Conservation (phyloP, 2,113 vertebrate species). For the Amphiprion ocellaris region DNA sequence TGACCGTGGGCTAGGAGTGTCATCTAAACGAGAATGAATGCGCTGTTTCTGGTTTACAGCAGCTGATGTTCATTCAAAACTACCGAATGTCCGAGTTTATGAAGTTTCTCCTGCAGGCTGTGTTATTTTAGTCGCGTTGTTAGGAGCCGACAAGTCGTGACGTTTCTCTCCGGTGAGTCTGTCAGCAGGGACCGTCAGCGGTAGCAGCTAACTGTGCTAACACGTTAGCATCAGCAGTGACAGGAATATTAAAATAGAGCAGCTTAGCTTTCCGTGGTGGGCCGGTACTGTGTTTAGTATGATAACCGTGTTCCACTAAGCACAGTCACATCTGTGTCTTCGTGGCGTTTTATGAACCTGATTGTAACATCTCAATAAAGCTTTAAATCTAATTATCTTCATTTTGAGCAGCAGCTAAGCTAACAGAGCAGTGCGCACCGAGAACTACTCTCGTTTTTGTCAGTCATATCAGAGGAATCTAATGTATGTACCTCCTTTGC, state of each 20-base stretch:
- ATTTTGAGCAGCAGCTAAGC: conserved; percentile 12
- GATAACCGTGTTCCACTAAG: too few relatives aligned
- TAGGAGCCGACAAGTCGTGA: conserved; percentile 28
- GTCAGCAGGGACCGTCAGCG: not conserved
- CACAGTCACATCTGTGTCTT: too few relatives aligned
- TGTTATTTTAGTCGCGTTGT: conserved; percentile 17
- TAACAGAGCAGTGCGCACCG: not conserved
- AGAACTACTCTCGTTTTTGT: too few relatives aligned
- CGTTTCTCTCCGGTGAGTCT: conserved; percentile 55
- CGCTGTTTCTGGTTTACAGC: not conserved
- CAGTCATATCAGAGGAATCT: not conserved
- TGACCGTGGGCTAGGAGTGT: not conserved
- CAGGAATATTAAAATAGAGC: not conserved
- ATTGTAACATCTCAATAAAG: not conserved
- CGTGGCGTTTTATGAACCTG: not conserved
- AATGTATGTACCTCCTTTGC: not conserved
- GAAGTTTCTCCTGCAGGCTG: not conserved
- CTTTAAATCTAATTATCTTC: not conserved
- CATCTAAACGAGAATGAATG: conserved; percentile 42
- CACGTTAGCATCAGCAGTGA: conserved; percentile 1
- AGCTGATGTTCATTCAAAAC: not conserved
- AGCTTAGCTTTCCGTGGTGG: too few relatives aligned
- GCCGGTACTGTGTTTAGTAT: too few relatives aligned
- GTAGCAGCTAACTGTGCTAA: conserved; percentile 29
- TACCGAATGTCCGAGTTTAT: not conserved